Evolutionary conservation across 2,888 invertebrate genomes (phyloP).

Genomic region (Cephus sareptanus): DNA sequence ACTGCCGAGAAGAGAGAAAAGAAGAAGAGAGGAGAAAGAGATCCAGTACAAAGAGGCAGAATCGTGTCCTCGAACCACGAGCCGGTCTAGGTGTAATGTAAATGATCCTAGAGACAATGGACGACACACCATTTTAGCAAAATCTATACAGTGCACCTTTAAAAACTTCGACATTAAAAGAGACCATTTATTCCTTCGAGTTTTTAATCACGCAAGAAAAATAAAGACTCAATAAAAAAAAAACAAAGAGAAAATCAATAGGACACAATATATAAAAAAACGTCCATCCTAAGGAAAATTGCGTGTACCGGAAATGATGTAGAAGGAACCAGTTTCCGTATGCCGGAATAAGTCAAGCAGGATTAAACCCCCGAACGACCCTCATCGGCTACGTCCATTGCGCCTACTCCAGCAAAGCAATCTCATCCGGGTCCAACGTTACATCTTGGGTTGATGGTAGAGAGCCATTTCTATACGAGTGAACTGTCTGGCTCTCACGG

Average conservation of each 20-base stretch:
- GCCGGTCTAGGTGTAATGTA: neutral
- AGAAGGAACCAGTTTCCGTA: neutral
- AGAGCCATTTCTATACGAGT: neutral
- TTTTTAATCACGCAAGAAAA: neutral
- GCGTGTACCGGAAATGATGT: neutral
- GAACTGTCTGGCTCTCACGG: neutral
- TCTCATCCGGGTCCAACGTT: neutral
- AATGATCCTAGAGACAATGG: neutral
- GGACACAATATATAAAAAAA: neutral
- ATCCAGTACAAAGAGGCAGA: neutral
- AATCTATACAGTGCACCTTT: neutral
- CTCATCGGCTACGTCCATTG: slow-evolving; percentile 1
- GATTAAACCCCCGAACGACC: neutral
- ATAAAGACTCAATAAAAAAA: neutral
- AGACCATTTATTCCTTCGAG: neutral
- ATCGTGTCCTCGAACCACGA: neutral
- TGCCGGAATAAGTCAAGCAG: neutral
- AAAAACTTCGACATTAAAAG: neutral
- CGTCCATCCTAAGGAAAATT: neutral
- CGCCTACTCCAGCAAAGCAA: neutral
- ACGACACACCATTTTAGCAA: neutral
- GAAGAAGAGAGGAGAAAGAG: neutral
- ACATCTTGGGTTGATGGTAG: neutral
- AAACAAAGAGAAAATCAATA: neutral
- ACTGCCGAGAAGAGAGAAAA: neutral